Evolutionary conservation across 2,797 vertebrate genomes (phyloP), one percentile per base, ranked within the genome.

Genomic region (Peromyscus eremicus): DNA sequence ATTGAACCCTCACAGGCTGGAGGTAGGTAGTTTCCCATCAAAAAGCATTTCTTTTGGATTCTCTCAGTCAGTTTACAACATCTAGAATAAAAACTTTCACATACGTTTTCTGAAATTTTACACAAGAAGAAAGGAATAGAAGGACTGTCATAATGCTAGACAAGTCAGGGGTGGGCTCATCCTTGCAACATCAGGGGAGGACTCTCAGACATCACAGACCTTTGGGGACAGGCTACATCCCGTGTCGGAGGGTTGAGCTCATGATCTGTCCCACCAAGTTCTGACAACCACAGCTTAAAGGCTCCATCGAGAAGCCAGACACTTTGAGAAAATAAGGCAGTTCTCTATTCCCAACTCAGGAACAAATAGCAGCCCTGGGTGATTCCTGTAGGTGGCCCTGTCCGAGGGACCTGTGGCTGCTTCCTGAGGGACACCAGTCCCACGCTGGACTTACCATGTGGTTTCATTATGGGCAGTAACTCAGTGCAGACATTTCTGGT

Each of bases 391-490:
- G 10, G 10, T 9, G 12, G 4, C 2, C 55, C 8, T 43, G 12
- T 27, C 5, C 49, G 1, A 23, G 40, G 25, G 77, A 23, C 23
- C 16, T 1, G 1, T 1, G 27, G 1, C 55, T 70, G 52, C 64
- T 68, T 82, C 83, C 68, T 1, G 19, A 79, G 25, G 7, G 25
- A 1, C 1, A 29, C 6, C 8, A 1, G 27, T 32, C 64, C 60
- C 25, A 52, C 12, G 2, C 25, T 79, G 46, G n/a, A 94, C 98
- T 98, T 92, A 99, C 98, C 98, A 1, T 99, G 99, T 21, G 99
- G 98, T 98, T 99, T 99, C 73, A 99, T 68, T 83, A 99, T 98
- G 0, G 99, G 99, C 91, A 99, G 96, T 97, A 99, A 99, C 89
- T 99, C 99, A 21, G 96, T 99, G 97, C 99, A 98, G 98, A 99